A percentile compares a stretch with the other conserved stretches of the same genome.
phyloP scores from a whole-genome alignment of 1,140 invertebrate species.

The Aphaenogaster floridana region DNA sequence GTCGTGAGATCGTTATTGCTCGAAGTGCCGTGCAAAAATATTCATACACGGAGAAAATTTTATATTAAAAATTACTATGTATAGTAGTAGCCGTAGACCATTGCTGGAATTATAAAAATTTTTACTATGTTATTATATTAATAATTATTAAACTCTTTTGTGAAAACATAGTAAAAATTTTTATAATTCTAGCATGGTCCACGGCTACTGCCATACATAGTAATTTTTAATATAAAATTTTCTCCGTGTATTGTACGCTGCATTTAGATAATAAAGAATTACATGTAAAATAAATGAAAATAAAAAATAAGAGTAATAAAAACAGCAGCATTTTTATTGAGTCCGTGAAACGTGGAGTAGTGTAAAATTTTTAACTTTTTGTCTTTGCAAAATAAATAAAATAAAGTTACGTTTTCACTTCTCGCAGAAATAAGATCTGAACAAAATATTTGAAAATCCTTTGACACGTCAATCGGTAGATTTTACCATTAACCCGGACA shows the following conservation, averaged over 20 bases:
- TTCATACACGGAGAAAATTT: too few relatives aligned
- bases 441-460: not conserved
- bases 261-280: not conserved
- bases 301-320: not conserved
- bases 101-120: too few relatives aligned
- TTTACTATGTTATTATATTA: too few relatives aligned
- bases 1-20: slow-evolving; percentile 56
- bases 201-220: too few relatives aligned
- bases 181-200: too few relatives aligned
- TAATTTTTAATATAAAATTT: too few relatives aligned
- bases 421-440: not conserved
- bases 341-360: too few relatives aligned
- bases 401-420: not conserved
- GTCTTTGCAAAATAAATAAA: not conserved
- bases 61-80: too few relatives aligned
- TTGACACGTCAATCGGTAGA: not conserved
- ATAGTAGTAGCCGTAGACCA: too few relatives aligned
- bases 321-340: not conserved
- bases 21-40: slow-evolving; percentile 19
- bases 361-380: not conserved
- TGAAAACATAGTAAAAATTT: too few relatives aligned
- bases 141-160: too few relatives aligned
- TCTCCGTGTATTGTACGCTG: not conserved
- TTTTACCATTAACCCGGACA: not conserved
- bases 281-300: not conserved